These are phyloP conservation scores for Lampris incognitus DNA, from an alignment of 2,113 vertebrate species.

Conservation along the genomic window DNA sequence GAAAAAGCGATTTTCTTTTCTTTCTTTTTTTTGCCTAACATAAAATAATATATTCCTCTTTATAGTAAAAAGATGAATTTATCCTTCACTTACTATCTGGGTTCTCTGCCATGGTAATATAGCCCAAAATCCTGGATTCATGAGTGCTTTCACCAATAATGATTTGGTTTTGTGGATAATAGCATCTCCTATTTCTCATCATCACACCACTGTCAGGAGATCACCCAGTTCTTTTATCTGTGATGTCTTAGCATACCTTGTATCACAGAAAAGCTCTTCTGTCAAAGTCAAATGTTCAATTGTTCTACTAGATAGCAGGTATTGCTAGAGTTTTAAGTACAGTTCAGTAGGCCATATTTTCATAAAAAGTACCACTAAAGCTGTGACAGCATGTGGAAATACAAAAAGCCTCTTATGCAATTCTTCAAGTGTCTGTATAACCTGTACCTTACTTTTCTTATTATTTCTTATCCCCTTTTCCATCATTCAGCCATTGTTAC, in stretches of 20 bases:
- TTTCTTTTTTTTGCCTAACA: neutral
- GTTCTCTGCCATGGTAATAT: constrained; percentile 40
- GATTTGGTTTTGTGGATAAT: constrained; percentile 73
- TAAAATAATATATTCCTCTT: constrained; percentile 66
- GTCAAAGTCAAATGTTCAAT: constrained; percentile 56
- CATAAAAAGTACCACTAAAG: constrained; percentile 50
- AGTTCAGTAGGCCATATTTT: constrained; percentile 46
- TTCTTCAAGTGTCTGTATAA: constrained; percentile 40
- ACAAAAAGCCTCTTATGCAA: constrained; percentile 47
- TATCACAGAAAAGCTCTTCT: constrained; percentile 53
- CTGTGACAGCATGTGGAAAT: constrained; percentile 45
- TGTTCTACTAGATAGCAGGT: constrained; percentile 59
- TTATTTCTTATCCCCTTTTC: neutral
- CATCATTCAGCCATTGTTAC: constrained; percentile 85
- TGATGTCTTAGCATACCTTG: constrained; percentile 25
- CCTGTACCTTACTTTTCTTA: neutral
- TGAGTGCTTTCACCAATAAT: constrained; percentile 70
- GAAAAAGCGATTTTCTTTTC: constrained; percentile 45
- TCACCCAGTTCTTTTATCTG: constrained; percentile 61
- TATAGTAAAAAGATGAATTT: constrained; percentile 72
- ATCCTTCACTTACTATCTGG: constrained; percentile 67
- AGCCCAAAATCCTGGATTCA: constrained; percentile 56
- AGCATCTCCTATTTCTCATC: constrained; percentile 58
- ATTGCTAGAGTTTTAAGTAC: constrained; percentile 21
- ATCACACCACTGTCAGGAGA: constrained; percentile 43